Base-by-base conservation (phyloP, 2,888 invertebrate genomes). In the Aporophyla nigra region DNA sequence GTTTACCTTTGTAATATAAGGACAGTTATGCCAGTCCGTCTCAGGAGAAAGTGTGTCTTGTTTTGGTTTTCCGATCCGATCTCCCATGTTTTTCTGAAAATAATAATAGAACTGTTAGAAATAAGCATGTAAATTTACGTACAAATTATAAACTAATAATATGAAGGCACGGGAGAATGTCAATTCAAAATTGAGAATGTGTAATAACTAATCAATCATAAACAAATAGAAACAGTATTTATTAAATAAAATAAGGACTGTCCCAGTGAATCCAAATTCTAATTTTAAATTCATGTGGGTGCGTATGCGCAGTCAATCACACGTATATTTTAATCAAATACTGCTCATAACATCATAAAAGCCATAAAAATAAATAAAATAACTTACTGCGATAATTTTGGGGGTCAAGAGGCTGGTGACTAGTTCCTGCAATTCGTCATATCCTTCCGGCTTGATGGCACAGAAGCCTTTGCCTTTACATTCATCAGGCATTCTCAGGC, bases 21-120 rank as follows among this genome's bases (percentile, higher is more conserved):
- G 83, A 21, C 83, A 83, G 54, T 83, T 83, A 51, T 83, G 68
- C 83, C 76, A 80, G 51, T 83, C 83, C 0, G 5, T 24, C 4
- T 56, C 24, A 3, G 65, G 71, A 7, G 84, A 83, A 24, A 80
- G 24, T 40, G n/a, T 61, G 9, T 14, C 59, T 4, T 2, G 0
- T 0, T 0, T 0, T 10, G 1, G 27, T 1, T 33, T 33, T 14
- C 71, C 83, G 7, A 27, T 21, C 3, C 83, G 43, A 19, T 83
- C 80, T 24, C 21, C 76, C 12, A 83, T 16, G 27, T 19, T 69
- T 71, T 83, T 62, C 83, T 80, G 10, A 46, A 76, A 63, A 51
- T 16, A 59, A 73, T 14, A 65, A 27, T 19, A 10, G 0, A 49
- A 54, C 12, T n/a, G 19, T 70, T 53, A 78, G 19, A 14, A 65